Conservation (phyloP, 2,113 vertebrate species). For the Laterallus jamaicensis region DNA sequence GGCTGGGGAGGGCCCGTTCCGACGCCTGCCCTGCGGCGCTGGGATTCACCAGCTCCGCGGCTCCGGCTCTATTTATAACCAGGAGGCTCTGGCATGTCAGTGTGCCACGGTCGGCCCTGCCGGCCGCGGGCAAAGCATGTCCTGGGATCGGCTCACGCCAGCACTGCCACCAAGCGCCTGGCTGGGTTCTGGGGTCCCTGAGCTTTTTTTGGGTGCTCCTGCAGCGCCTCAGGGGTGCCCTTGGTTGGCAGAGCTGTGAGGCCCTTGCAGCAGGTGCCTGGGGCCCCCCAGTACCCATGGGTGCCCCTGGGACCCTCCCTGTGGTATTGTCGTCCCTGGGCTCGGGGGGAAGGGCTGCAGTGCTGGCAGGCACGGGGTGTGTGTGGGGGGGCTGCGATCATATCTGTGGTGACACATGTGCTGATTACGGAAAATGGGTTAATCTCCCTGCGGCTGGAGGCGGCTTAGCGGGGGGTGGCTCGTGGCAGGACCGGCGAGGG, state of each 20-base stretch:
- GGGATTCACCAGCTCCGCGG: conserved; percentile 36
- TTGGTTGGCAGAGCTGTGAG: rapidly evolving
- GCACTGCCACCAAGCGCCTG: background rate
- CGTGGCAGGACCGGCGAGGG: conserved; percentile 19
- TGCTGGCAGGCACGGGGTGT: too few species aligned
- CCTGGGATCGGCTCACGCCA: background rate
- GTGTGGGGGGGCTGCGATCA: conserved; percentile 44
- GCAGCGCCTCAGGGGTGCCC: rapidly evolving
- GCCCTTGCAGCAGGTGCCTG: rapidly evolving
- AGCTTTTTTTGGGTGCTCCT: background rate
- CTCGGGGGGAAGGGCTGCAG: background rate
- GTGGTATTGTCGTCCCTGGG: background rate
- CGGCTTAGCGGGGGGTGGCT: conserved; percentile 36
- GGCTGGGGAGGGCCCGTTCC: background rate
- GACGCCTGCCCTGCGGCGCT: conserved; percentile 44
- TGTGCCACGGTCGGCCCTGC: background rate
- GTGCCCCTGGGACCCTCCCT: background rate
- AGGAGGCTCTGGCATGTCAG: conserved; percentile 12
- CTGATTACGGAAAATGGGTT: conserved; percentile 73
- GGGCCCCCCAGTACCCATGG: background rate
- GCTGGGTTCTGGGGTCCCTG: background rate
- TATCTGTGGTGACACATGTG: conserved; percentile 67
- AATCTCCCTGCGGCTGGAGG: conserved; percentile 64
- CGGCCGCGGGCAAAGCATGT: background rate
- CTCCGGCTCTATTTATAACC: conserved; percentile 47